These are phyloP conservation scores for Calliphora vicina DNA, from an alignment of 1,140 invertebrate species.

Conservation along the genomic window DNA sequence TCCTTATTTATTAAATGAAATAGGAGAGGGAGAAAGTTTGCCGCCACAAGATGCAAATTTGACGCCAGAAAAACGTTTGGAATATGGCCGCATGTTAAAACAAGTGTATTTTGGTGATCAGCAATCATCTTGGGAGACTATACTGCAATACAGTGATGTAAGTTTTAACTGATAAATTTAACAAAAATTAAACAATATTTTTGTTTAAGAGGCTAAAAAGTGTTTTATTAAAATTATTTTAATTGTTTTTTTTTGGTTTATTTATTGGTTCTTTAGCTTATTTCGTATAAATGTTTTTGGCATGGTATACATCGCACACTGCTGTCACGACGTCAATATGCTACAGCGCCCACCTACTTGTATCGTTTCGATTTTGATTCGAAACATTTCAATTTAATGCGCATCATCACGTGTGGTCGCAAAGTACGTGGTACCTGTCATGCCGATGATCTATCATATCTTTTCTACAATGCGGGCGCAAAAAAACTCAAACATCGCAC, in stretches of 20 bases:
- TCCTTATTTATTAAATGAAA: constrained; percentile 49
- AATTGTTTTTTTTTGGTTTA: not conserved
- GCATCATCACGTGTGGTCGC: constrained; percentile 62
- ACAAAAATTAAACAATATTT: not conserved
- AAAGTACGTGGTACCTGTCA: constrained; percentile 66
- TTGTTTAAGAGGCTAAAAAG: too few species aligned
- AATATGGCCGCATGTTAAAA: constrained; percentile 47
- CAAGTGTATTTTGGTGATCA: constrained; percentile 52
- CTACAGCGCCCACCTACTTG: constrained; percentile 62
- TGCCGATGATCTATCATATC: constrained; percentile 72
- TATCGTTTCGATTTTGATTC: constrained; percentile 65
- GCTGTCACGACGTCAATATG: constrained; percentile 52
- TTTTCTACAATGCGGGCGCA: constrained; percentile 67
- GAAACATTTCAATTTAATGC: constrained; percentile 56
- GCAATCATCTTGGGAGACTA: constrained; percentile 45
- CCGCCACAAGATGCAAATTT: constrained; percentile 51
- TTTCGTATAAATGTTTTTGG: constrained; percentile 63
- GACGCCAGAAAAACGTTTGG: constrained; percentile 47
- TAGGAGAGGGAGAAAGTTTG: constrained; percentile 52
- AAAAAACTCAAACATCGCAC: constrained; percentile 60
- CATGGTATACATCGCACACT: constrained; percentile 62
- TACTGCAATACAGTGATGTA: constrained; percentile 60
- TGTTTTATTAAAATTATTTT: not conserved
- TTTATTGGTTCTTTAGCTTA: constrained; percentile 46
- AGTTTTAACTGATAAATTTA: constrained; percentile 38